phyloP scores from a whole-genome alignment of 2,113 vertebrate genomes.

The Orientallactaga bullata region DNA sequence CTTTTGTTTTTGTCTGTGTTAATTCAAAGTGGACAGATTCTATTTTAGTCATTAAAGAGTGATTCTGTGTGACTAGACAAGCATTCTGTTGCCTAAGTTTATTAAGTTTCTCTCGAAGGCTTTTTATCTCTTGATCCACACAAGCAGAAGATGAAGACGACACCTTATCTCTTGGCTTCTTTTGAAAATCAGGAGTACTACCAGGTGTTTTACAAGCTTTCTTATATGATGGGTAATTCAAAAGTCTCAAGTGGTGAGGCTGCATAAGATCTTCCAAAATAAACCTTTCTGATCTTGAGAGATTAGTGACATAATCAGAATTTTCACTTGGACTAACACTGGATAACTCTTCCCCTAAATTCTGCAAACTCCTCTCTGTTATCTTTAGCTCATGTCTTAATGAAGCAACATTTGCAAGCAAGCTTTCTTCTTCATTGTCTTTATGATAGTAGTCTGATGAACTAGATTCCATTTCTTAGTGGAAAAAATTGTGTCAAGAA shows the following conservation, averaged over 20 bases:
- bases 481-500: slow-evolving; percentile 10
- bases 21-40: slow-evolving; percentile 90
- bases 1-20: slow-evolving; percentile 87
- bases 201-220: slow-evolving; percentile 68
- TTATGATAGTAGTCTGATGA: slow-evolving; percentile 70
- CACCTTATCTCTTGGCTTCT: slow-evolving; percentile 79
- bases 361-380: slow-evolving; percentile 87
- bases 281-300: slow-evolving; percentile 76
- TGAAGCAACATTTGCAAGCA: slow-evolving; percentile 85
- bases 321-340: slow-evolving; percentile 77
- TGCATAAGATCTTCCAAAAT: slow-evolving; percentile 84
- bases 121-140: slow-evolving; percentile 86
- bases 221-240: slow-evolving; percentile 74
- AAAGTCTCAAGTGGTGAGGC: slow-evolving; percentile 68
- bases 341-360: slow-evolving; percentile 86
- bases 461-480: slow-evolving; percentile 77
- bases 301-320: slow-evolving; percentile 67
- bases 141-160: slow-evolving; percentile 52
- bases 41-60: slow-evolving; percentile 88
- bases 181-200: slow-evolving; percentile 76
- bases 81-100: slow-evolving; percentile 91
- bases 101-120: slow-evolving; percentile 87
- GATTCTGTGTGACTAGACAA: slow-evolving; percentile 89
- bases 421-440: slow-evolving; percentile 80
- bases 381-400: slow-evolving; percentile 86